Percentiles rank a stretch among this genome's conserved stretches.
phyloP scores from a whole-genome alignment of 1,140 invertebrate species.

The Hestina assimilis region DNA sequence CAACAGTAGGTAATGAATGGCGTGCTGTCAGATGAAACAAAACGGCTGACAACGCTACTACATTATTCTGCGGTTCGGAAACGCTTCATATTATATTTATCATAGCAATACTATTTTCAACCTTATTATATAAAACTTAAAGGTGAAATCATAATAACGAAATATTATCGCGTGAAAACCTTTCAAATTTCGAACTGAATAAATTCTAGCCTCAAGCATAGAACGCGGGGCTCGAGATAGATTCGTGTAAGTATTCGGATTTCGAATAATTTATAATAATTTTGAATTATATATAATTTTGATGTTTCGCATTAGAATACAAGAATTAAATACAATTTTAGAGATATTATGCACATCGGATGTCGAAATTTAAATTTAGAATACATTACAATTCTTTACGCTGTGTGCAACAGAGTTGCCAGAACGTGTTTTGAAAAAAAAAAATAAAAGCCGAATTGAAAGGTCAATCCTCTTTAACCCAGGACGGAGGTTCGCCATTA shows the following conservation, averaged over 20 bases:
- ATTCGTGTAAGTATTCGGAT: too few relatives aligned
- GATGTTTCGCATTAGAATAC: too few relatives aligned
- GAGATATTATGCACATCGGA: background rate
- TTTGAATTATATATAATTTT: too few relatives aligned
- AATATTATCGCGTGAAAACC: conserved; percentile 14
- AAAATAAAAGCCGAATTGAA: conserved; percentile 22
- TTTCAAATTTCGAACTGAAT: conserved; percentile 10
- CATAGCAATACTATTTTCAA: conserved; percentile 3
- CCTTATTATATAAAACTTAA: background rate
- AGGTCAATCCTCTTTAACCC: conserved; percentile 31
- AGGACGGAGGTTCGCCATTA: conserved; percentile 21
- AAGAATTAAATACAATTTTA: background rate
- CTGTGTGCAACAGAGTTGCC: conserved; percentile 16
- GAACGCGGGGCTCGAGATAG: too few relatives aligned
- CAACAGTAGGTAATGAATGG: conserved; percentile 20
- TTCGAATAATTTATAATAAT: too few relatives aligned
- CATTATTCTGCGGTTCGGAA: conserved; percentile 15
- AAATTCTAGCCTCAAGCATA: background rate
- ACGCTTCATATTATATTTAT: conserved; percentile 1
- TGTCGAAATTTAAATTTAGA: conserved; percentile 11
- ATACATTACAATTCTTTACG: conserved; percentile 19
- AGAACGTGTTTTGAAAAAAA: conserved; percentile 25
- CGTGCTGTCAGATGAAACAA: conserved; percentile 20
- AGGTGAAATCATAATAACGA: background rate
- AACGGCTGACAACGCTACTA: conserved; percentile 22